Conservation (phyloP, 2,888 invertebrate genomes). For the Hedya salicella region DNA sequence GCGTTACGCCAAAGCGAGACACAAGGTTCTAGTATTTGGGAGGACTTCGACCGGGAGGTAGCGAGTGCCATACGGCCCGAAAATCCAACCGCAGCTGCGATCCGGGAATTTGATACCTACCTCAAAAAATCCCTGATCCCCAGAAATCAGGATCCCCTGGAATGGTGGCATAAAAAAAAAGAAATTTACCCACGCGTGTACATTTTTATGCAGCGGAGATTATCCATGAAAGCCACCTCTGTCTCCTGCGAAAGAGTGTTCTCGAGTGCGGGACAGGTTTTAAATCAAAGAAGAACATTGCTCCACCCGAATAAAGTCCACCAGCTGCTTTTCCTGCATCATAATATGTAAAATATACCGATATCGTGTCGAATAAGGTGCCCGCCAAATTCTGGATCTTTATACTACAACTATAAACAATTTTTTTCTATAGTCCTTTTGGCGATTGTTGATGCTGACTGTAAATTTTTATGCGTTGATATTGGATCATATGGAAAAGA, state of each 20-base stretch:
- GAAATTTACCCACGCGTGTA: neutral
- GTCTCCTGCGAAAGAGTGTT: constrained; percentile 21
- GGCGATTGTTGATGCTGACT: constrained; percentile 14
- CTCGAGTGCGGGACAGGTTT: constrained; percentile 17
- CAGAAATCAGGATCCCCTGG: neutral
- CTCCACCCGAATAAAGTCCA: neutral
- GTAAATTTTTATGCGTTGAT: constrained; percentile 52
- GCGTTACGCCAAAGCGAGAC: no score
- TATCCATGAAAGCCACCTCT: constrained; percentile 15
- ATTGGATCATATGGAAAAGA: no score
- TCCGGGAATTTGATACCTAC: constrained; percentile 1
- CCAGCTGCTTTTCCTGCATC: neutral
- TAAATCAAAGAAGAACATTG: neutral
- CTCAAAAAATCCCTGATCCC: no score
- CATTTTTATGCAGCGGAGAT: constrained; percentile 1
- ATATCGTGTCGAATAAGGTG: constrained; percentile 41
- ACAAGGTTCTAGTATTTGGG: neutral
- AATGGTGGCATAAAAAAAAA: neutral
- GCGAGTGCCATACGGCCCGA: neutral
- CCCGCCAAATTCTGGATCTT: neutral
- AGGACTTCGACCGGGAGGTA: neutral
- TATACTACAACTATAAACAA: no score
- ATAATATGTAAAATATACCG: constrained; percentile 2
- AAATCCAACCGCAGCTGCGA: constrained; percentile 6
- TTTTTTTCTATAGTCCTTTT: neutral